These are phyloP conservation scores for Ips typographus DNA, from an alignment of 1,140 invertebrate genomes.

Conservation along the genomic window DNA sequence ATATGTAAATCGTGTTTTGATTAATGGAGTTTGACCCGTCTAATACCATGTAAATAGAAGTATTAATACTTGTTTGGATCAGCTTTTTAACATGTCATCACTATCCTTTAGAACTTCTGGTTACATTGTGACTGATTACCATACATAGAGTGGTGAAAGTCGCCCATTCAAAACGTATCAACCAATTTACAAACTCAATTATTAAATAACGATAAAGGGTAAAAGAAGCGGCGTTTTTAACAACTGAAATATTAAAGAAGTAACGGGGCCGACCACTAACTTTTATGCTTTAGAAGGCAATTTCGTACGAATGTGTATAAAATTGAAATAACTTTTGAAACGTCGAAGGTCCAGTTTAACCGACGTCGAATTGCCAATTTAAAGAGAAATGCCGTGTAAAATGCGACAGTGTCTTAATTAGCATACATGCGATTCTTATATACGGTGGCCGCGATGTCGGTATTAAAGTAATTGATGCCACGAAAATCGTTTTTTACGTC, in stretches of 20 bases:
- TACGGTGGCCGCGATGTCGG: background rate
- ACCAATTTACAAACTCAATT: background rate
- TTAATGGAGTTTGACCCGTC: background rate
- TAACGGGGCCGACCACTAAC: conserved; percentile 31
- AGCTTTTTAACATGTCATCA: too few relatives aligned
- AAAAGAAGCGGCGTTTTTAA: background rate
- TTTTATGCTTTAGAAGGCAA: conserved; percentile 35
- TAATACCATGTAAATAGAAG: too few relatives aligned
- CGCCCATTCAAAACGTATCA: background rate
- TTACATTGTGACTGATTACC: too few relatives aligned
- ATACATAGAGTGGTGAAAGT: background rate
- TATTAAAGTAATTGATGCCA: background rate
- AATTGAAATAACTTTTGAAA: conserved; percentile 34
- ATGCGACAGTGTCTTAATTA: conserved; percentile 37
- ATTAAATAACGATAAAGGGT: conserved; percentile 13
- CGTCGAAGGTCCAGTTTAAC: conserved; percentile 26
- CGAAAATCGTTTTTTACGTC: background rate
- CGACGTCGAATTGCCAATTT: conserved; percentile 29
- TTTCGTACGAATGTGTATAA: conserved; percentile 29
- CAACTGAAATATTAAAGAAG: conserved; percentile 8
- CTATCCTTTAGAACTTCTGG: too few relatives aligned
- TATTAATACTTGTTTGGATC: too few relatives aligned
- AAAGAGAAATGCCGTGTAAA: conserved; percentile 32
- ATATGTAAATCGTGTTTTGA: conserved; percentile 11
- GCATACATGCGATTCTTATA: conserved; percentile 32